A percentile compares a stretch with the other conserved stretches of the same genome.
These are phyloP conservation scores for Celastrina argiolus DNA, from an alignment of 2,888 invertebrate genomes.

Conservation along the genomic window DNA sequence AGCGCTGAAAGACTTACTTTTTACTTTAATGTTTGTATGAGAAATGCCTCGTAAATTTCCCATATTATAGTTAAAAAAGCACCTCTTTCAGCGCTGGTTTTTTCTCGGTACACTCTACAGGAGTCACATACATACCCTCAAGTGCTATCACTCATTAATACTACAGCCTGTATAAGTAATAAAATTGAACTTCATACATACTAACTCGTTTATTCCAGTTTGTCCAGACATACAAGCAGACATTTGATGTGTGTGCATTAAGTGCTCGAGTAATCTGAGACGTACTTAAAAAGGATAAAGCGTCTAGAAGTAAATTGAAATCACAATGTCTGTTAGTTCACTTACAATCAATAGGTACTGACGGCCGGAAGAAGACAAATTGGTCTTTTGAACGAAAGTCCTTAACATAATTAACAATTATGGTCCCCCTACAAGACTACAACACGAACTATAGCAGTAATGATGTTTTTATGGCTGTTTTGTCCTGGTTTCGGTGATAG, in stretches of 20 bases:
- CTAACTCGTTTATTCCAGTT: too few relatives aligned
- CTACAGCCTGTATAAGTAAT: too few relatives aligned
- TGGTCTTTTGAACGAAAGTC: constrained; percentile 49
- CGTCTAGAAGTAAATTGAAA: constrained; percentile 12
- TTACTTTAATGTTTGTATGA: too few relatives aligned
- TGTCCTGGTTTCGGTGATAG: background rate
- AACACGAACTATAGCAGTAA: background rate
- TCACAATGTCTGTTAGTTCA: constrained; percentile 3
- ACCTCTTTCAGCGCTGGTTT: too few relatives aligned
- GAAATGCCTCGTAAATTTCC: too few relatives aligned
- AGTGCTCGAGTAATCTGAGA: background rate
- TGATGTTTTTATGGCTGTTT: constrained; percentile 1
- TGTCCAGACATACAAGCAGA: too few relatives aligned
- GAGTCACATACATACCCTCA: too few relatives aligned
- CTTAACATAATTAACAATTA: constrained; percentile 51
- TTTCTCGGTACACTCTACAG: too few relatives aligned
- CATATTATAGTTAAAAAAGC: too few relatives aligned
- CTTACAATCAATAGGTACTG: constrained; percentile 33
- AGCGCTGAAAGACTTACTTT: too few relatives aligned
- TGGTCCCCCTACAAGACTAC: background rate
- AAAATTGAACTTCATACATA: too few relatives aligned
- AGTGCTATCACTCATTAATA: too few relatives aligned
- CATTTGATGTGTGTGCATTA: background rate
- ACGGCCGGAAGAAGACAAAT: constrained; percentile 51
- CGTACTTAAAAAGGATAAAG: constrained; percentile 10